Evolutionary conservation across 2,888 invertebrate species (phyloP).

Genomic region (Sinhomidia bicolor): DNA sequence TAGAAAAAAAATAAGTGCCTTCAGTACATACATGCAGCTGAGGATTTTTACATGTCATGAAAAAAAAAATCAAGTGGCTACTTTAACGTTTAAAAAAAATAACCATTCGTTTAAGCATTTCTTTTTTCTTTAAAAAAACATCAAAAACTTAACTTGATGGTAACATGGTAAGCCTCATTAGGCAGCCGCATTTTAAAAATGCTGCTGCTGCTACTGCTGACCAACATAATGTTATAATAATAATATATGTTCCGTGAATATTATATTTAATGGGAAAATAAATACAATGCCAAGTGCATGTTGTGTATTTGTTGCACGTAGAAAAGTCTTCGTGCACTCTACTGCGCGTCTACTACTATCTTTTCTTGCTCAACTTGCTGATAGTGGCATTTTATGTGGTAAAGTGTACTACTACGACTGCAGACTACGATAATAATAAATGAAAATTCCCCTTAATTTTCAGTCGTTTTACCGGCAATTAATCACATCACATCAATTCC

Average conservation of each 20-base stretch:
- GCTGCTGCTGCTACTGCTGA: no score
- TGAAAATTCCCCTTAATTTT: neutral
- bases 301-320: no score
- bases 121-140: no score
- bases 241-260: neutral
- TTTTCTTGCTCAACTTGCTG: no score
- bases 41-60: neutral
- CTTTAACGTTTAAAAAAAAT: no score
- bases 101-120: no score
- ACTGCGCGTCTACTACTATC: no score
- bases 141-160: no score
- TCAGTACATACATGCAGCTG: neutral
- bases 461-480: constrained; percentile 11
- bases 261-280: neutral
- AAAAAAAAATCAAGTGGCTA: neutral
- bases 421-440: no score
- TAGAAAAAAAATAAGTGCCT: neutral
- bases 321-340: no score
- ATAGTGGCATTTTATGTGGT: neutral
- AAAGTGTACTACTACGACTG: no score
- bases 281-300: constrained; percentile 19
- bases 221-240: no score
- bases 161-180: constrained; percentile 18
- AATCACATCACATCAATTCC: constrained; percentile 11
- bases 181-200: neutral